phyloP scores from a whole-genome alignment of 2,113 vertebrate genomes.

The Rhynchopsitta pachyrhyncha region DNA sequence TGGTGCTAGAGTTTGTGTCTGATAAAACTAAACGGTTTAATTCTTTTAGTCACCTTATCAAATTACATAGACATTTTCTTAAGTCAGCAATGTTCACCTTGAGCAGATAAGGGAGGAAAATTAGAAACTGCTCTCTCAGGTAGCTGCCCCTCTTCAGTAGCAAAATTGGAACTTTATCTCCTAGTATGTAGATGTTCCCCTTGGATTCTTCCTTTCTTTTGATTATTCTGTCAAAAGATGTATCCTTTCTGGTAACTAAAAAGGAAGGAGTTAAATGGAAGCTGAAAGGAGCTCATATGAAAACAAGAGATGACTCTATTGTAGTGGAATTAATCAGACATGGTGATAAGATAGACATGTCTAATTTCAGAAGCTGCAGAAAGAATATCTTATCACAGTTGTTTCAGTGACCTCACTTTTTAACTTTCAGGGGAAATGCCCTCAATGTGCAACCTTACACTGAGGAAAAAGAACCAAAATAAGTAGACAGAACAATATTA shows the following conservation, averaged over 20 bases:
- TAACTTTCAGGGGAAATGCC: slow-evolving; percentile 49
- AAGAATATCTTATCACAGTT: slow-evolving; percentile 4
- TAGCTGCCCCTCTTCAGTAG: background rate
- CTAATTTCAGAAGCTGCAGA: slow-evolving; percentile 47
- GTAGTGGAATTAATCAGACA: slow-evolving; percentile 28
- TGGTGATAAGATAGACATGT: slow-evolving; percentile 9
- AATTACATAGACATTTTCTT: background rate
- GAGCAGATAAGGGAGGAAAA: background rate
- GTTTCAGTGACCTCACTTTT: slow-evolving; percentile 23
- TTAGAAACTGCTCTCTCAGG: background rate
- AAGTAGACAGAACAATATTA: background rate
- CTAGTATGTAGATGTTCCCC: background rate
- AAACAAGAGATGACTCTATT: slow-evolving; percentile 2
- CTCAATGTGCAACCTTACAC: slow-evolving; percentile 1
- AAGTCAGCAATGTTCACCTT: background rate
- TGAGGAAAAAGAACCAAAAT: slow-evolving; percentile 9
- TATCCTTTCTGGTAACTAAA: background rate
- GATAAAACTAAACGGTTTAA: background rate
- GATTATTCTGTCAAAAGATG: background rate
- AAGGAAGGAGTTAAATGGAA: background rate
- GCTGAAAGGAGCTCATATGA: background rate
- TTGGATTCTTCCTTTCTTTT: background rate
- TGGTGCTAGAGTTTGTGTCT: background rate
- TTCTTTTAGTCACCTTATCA: background rate
- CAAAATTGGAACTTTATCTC: background rate